Conservation (phyloP, 2,888 invertebrate genomes). For the Ceriagrion tenellum region DNA sequence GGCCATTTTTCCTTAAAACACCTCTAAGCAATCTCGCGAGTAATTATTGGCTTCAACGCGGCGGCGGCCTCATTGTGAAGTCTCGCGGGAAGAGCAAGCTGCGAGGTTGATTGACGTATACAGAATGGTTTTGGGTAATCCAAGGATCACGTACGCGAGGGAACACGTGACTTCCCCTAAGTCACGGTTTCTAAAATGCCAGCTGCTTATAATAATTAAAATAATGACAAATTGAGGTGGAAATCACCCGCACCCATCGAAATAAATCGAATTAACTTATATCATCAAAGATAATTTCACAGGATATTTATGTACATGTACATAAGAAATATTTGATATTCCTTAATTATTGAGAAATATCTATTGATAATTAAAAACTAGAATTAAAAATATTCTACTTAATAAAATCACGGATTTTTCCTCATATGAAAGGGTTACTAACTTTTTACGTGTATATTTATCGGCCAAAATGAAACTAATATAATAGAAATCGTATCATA, state of each 20-base stretch:
- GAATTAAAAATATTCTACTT: too few species aligned
- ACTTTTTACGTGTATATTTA: too few species aligned
- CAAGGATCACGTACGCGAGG: background rate
- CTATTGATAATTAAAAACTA: too few species aligned
- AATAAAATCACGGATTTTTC: too few species aligned
- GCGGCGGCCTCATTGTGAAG: background rate
- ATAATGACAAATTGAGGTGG: background rate
- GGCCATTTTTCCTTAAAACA: background rate
- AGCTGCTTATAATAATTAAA: background rate
- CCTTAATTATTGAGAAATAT: too few species aligned
- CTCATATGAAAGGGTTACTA: too few species aligned
- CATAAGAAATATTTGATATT: too few species aligned
- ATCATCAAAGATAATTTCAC: too few species aligned
- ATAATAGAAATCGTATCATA: too few species aligned
- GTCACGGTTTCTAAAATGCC: background rate
- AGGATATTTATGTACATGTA: too few species aligned
- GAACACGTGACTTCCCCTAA: background rate
- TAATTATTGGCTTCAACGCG: conserved; percentile 1
- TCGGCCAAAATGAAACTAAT: too few species aligned
- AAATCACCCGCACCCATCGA: background rate
- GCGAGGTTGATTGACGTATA: background rate
- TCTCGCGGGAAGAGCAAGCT: background rate
- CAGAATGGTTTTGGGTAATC: conserved; percentile 4
- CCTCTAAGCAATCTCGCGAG: background rate
- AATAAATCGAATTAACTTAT: background rate